Evolutionary conservation across 2,113 vertebrate species (phyloP).

Genomic region (Platysternon megacephalum): DNA sequence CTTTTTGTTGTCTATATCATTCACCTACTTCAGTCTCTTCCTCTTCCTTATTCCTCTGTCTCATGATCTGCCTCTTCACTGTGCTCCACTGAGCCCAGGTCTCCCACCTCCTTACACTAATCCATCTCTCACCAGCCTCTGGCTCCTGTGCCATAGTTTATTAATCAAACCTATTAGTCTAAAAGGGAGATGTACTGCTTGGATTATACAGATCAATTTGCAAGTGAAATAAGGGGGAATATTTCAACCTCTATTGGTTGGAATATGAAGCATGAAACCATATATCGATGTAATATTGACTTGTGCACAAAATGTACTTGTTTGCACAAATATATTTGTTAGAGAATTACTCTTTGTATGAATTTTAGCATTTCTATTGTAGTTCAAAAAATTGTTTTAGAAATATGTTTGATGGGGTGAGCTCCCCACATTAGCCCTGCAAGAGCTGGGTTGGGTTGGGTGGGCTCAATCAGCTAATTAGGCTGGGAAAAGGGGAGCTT

Average conservation of each 20-base stretch:
- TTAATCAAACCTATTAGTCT: neutral
- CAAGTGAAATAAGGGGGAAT: neutral
- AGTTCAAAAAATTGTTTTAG: neutral
- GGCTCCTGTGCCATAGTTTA: neutral
- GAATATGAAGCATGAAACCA: neutral
- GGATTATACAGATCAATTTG: neutral
- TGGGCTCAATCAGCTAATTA: neutral
- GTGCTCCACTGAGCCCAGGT: neutral
- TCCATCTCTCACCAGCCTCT: neutral
- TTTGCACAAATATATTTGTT: neutral
- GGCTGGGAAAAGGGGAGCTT: neutral
- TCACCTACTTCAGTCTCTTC: neutral
- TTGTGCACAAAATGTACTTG: neutral
- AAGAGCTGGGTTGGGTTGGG: neutral
- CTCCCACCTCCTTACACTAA: neutral
- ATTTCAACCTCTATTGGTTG: neutral
- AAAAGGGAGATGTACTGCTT: neutral
- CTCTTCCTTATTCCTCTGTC: neutral
- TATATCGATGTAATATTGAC: neutral
- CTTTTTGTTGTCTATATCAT: neutral
- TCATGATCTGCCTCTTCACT: neutral
- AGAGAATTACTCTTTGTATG: neutral
- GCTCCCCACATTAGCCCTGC: neutral
- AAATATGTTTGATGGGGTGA: neutral
- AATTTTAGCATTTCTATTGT: neutral